A percentile compares a stretch with the other conserved stretches of the same genome.
Conservation (phyloP, 1,140 invertebrate genomes). For the Ceratina australensis region DNA sequence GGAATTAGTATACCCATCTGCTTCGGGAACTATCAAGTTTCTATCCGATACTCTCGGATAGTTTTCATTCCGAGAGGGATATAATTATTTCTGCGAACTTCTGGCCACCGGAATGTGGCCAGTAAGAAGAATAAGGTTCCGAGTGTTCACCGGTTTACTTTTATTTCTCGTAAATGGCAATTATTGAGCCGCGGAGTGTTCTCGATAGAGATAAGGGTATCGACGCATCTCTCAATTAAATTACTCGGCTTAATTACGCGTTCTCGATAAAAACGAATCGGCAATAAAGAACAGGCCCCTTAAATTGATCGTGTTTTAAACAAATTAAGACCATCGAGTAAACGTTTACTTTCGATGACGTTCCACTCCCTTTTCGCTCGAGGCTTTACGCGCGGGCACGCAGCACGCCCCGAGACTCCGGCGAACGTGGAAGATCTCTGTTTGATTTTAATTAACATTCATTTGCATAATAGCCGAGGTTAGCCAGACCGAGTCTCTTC, state of each 20-base stretch:
- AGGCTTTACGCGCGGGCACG: background rate
- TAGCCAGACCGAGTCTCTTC: constrained; percentile 41
- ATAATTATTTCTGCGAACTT: background rate
- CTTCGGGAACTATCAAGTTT: background rate
- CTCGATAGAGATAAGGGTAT: constrained; percentile 31
- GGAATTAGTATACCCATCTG: constrained; percentile 5
- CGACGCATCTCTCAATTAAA: constrained; percentile 31
- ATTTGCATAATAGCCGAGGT: constrained; percentile 75
- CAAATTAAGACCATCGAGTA: constrained; percentile 37
- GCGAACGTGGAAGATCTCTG: constrained; percentile 60
- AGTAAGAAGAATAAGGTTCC: background rate
- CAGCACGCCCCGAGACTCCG: constrained; percentile 7
- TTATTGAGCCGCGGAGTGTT: background rate
- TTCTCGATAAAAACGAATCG: constrained; percentile 41
- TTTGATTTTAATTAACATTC: constrained; percentile 74
- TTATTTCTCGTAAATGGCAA: constrained; percentile 35
- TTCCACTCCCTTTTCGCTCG: background rate
- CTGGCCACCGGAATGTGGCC: background rate
- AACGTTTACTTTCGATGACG: constrained; percentile 16
- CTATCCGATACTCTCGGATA: background rate
- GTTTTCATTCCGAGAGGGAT: too few species aligned
- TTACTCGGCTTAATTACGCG: constrained; percentile 17
- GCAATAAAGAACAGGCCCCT: too few species aligned
- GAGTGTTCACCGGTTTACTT: constrained; percentile 17
- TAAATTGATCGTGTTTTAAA: background rate